These are phyloP conservation scores for Chirona hameri DNA, from an alignment of 2,888 invertebrate species.

Conservation along the genomic window DNA sequence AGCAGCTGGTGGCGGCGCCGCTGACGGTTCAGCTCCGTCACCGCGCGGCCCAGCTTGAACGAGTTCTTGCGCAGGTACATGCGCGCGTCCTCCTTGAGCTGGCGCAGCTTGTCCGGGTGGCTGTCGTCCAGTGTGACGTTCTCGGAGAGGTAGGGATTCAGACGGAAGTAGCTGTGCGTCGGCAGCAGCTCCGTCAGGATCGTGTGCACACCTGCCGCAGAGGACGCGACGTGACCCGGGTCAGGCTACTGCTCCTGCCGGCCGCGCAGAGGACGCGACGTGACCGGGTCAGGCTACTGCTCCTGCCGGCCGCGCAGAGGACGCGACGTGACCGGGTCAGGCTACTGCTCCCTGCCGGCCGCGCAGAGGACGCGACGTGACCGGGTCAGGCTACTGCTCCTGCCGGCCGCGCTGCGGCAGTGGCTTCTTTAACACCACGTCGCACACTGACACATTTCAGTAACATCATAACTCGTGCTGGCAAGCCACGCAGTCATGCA, in stretches of 20 bases:
- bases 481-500: too few species aligned
- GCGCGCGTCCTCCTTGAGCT: slow-evolving; percentile 67
- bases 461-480: too few species aligned
- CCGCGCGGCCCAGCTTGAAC: slow-evolving; percentile 56
- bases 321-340: slow-evolving; percentile 41
- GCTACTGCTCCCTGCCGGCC: too few species aligned
- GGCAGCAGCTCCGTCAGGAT: slow-evolving; percentile 71
- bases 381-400: too few species aligned
- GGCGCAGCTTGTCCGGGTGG: slow-evolving; percentile 63
- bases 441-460: too few species aligned
- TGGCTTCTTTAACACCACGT: too few species aligned
- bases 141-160: slow-evolving; percentile 82
- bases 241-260: too few species aligned
- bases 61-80: slow-evolving; percentile 78
- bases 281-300: too few species aligned
- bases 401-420: too few species aligned
- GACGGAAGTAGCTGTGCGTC: slow-evolving; percentile 69
- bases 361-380: too few species aligned
- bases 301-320: too few species aligned
- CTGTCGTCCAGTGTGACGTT: slow-evolving; percentile 77
- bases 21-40: slow-evolving; percentile 39
- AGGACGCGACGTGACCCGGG: slow-evolving; percentile 41
- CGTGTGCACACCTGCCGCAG: slow-evolving; percentile 65
- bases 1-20: slow-evolving; percentile 23
- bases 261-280: too few species aligned